Percentiles rank a stretch among this genome's conserved stretches.
Conservation (phyloP, 2,888 invertebrate genomes). For the Euproctis similis region DNA sequence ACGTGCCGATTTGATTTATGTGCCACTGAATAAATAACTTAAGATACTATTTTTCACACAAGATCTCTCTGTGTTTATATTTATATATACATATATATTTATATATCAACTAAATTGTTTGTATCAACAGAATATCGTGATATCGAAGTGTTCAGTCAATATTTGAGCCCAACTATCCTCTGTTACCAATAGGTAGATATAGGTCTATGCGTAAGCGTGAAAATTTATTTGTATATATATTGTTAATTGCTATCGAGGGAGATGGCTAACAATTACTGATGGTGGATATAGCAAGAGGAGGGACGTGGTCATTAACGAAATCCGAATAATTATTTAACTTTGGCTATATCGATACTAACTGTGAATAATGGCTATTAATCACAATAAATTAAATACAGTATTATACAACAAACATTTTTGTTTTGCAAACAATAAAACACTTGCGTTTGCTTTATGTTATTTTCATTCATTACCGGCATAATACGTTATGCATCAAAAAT, state of each 20-base stretch:
- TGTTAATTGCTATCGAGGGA: constrained; percentile 50
- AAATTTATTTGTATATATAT: constrained; percentile 48
- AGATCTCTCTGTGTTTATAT: too few relatives aligned
- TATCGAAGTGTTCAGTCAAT: constrained; percentile 30
- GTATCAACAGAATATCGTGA: too few relatives aligned
- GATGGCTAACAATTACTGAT: constrained; percentile 39
- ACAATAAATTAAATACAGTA: too few relatives aligned
- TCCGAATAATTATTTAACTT: constrained; percentile 49
- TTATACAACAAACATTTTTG: constrained; percentile 19
- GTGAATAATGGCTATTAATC: constrained; percentile 21
- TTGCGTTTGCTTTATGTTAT: constrained; percentile 15
- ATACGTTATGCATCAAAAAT: too few relatives aligned
- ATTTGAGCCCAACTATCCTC: constrained; percentile 29
- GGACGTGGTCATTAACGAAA: constrained; percentile 40
- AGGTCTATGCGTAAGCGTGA: constrained; percentile 40
- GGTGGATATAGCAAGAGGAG: constrained; percentile 27
- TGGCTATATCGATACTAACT: constrained; percentile 21
- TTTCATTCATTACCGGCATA: constrained; percentile 3
- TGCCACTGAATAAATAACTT: constrained; percentile 60
- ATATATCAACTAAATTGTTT: constrained; percentile 12
- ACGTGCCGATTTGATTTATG: constrained; percentile 68
- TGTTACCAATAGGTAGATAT: too few relatives aligned
- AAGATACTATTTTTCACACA: constrained; percentile 36
- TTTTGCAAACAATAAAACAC: constrained; percentile 11
- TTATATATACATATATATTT: too few relatives aligned